Conservation (phyloP, 2,888 invertebrate species). For the Rhingia rostrata region DNA sequence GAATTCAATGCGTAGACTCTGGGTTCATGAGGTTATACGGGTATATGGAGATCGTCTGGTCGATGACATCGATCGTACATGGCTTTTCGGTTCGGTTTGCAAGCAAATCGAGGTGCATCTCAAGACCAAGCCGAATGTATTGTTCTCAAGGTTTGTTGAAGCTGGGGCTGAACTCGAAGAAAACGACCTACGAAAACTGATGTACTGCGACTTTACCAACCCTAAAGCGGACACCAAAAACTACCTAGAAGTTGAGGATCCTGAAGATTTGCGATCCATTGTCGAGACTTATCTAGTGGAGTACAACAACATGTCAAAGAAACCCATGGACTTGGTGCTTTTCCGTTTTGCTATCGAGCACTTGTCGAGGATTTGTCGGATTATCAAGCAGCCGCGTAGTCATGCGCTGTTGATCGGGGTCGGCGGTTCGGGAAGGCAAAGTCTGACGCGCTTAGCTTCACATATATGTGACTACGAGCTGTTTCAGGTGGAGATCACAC, state of each 20-base stretch:
- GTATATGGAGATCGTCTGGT: conserved; percentile 96
- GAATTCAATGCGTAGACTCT: conserved; percentile 93
- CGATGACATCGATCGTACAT: conserved; percentile 91
- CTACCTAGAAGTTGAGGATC: conserved; percentile 93
- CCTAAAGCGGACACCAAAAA: conserved; percentile 94
- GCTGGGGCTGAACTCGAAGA: conserved; percentile 86
- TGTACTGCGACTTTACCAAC: conserved; percentile 98
- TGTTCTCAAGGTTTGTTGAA: conserved; percentile 88
- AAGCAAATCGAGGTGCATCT: conserved; percentile 85
- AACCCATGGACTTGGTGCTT: conserved; percentile 97
- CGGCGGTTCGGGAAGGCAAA: conserved; percentile 96
- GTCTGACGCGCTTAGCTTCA: conserved; percentile 93
- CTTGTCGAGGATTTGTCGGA: conserved; percentile 94
- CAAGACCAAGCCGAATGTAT: conserved; percentile 87
- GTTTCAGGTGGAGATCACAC: conserved; percentile 95
- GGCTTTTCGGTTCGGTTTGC: conserved; percentile 90
- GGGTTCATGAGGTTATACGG: conserved; percentile 96
- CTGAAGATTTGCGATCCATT: conserved; percentile 90
- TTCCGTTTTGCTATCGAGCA: conserved; percentile 98
- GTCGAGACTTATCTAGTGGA: conserved; percentile 95
- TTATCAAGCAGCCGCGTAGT: conserved; percentile 95
- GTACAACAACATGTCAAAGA: conserved; percentile 97
- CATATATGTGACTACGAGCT: conserved; percentile 97
- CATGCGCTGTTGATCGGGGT: conserved; percentile 95
- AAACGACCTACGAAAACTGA: conserved; percentile 90